These are phyloP conservation scores for Eleginops maclovinus DNA, from an alignment of 2,113 vertebrate species.

Conservation along the genomic window DNA sequence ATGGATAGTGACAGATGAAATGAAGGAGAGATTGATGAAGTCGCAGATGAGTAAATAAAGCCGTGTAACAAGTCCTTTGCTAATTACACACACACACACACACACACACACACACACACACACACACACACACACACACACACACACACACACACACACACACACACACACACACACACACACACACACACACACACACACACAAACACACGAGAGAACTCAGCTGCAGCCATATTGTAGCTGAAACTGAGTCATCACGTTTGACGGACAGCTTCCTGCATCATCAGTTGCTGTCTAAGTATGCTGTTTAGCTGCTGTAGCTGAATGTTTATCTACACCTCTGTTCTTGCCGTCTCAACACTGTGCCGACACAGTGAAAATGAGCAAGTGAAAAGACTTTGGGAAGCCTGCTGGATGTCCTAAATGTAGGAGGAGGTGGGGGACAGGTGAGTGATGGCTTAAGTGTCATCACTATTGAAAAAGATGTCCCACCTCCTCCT, in stretches of 20 bases:
- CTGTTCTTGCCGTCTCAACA: slow-evolving; percentile 1
- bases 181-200: too few relatives aligned
- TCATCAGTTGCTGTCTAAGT: slow-evolving; percentile 56
- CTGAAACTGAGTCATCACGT: slow-evolving; percentile 49
- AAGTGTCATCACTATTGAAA: too few relatives aligned
- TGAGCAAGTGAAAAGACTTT: not conserved
- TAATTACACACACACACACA: slow-evolving; percentile 41
- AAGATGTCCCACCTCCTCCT: too few relatives aligned
- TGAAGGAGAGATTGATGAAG: slow-evolving; percentile 42
- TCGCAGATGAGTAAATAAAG: slow-evolving; percentile 48
- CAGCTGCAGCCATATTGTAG: slow-evolving; percentile 16
- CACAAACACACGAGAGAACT: slow-evolving; percentile 6
- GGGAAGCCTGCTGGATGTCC: not conserved
- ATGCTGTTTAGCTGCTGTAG: slow-evolving; percentile 29
- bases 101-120: slow-evolving; percentile 12
- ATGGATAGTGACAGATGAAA: slow-evolving; percentile 46
- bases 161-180: not conserved
- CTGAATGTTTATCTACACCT: slow-evolving; percentile 29
- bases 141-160: not conserved
- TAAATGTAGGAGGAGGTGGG: not conserved
- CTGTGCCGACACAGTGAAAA: not conserved
- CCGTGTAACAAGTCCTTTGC: slow-evolving; percentile 47
- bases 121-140: slow-evolving; percentile 12
- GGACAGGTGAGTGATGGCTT: too few relatives aligned
- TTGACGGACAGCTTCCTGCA: slow-evolving; percentile 40